Evolutionary conservation across 1,140 invertebrate genomes (phyloP).

Genomic region (Drosophila tsacasi): DNA sequence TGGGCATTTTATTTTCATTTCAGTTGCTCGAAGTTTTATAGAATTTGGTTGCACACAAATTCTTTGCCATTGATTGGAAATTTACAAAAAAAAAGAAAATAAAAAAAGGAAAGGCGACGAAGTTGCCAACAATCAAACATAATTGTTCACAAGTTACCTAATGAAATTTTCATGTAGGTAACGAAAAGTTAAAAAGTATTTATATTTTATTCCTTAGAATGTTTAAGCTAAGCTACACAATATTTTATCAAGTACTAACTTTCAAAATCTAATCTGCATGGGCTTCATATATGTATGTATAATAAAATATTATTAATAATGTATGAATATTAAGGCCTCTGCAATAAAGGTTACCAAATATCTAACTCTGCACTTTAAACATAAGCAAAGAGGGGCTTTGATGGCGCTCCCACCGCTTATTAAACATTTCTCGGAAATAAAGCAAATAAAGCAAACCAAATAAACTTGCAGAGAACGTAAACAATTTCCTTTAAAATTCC

Average conservation of each 20-base stretch:
- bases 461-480: background rate
- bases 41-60: slow-evolving; percentile 15
- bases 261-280: background rate
- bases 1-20: slow-evolving; percentile 27
- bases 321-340: no score
- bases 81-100: slow-evolving; percentile 19
- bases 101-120: slow-evolving; percentile 9
- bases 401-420: background rate
- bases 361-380: background rate
- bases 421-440: background rate
- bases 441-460: background rate
- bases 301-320: no score
- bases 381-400: background rate
- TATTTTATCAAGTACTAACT: background rate
- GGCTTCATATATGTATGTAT: background rate
- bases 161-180: background rate
- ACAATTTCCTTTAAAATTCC: background rate
- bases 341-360: background rate
- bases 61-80: slow-evolving; percentile 44
- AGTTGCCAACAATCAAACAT: slow-evolving; percentile 46
- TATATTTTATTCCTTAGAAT: background rate
- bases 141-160: slow-evolving; percentile 50
- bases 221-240: background rate
- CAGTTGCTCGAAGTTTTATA: slow-evolving; percentile 37
- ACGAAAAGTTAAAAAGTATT: background rate